Conservation (phyloP, 2,888 invertebrate species). For the Endotricha flammealis region DNA sequence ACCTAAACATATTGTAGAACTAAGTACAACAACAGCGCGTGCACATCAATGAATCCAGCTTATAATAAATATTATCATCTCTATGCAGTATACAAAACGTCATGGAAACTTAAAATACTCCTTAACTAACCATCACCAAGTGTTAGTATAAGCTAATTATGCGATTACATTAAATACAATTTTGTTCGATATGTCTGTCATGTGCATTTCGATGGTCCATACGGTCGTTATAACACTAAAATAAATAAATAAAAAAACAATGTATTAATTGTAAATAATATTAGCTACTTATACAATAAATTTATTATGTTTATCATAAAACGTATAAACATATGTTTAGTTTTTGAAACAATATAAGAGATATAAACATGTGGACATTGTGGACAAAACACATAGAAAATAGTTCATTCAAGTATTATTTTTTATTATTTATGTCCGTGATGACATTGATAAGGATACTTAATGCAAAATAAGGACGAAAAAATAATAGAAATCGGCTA, state of each 20-base stretch:
- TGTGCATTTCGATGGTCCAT: constrained; percentile 72
- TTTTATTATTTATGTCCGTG: too few species aligned
- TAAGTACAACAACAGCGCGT: constrained; percentile 23
- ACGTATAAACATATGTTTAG: too few species aligned
- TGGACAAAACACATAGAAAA: too few species aligned
- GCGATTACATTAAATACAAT: background rate
- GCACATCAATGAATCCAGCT: constrained; percentile 12
- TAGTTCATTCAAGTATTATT: too few species aligned
- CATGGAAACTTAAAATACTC: constrained; percentile 32
- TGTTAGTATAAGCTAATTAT: too few species aligned
- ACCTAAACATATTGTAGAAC: background rate
- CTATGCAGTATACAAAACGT: constrained; percentile 52
- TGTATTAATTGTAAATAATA: background rate
- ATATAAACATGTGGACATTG: too few species aligned
- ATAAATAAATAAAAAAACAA: constrained; percentile 11
- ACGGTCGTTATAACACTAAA: constrained; percentile 36
- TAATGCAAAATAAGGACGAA: too few species aligned
- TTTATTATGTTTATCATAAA: background rate
- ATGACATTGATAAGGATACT: too few species aligned
- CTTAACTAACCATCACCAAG: constrained; percentile 58
- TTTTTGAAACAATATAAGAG: too few species aligned
- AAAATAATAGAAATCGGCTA: too few species aligned
- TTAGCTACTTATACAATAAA: background rate
- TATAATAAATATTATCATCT: constrained; percentile 32
- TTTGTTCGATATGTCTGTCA: constrained; percentile 36